phyloP scores from a whole-genome alignment of 1,140 invertebrate genomes.

The Halyomorpha halys region DNA sequence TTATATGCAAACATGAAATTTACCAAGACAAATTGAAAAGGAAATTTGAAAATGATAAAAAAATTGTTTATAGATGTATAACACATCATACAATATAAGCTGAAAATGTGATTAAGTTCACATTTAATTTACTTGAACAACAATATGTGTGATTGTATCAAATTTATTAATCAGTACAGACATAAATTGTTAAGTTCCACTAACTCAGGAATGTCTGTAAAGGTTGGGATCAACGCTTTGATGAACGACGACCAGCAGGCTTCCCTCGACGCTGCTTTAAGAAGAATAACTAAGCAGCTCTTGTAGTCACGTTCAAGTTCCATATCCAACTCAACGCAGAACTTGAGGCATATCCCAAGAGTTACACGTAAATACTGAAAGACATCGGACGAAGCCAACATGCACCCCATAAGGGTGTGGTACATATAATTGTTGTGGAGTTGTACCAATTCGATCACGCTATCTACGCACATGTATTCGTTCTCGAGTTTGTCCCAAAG shows the following conservation, averaged over 20 bases:
- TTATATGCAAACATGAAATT: too few relatives aligned
- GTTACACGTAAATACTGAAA: not conserved
- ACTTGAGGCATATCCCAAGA: not conserved
- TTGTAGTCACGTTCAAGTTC: not conserved
- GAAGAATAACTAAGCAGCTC: not conserved
- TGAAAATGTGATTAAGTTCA: too few relatives aligned
- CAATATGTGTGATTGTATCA: too few relatives aligned
- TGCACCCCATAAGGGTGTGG: not conserved
- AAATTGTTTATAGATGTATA: too few relatives aligned
- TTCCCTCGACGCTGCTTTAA: not conserved
- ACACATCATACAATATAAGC: too few relatives aligned
- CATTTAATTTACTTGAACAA: too few relatives aligned
- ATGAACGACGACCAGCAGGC: not conserved
- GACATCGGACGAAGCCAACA: not conserved
- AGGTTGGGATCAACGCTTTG: not conserved
- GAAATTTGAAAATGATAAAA: too few relatives aligned
- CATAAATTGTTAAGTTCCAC: not conserved
- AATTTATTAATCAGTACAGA: too few relatives aligned
- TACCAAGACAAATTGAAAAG: too few relatives aligned
- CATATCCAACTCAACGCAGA: not conserved
- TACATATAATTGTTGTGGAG: constrained; percentile 1
- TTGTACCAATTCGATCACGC: not conserved
- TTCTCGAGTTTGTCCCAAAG: not conserved
- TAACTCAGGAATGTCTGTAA: not conserved
- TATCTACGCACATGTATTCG: not conserved